Evolutionary conservation across 2,797 vertebrate genomes (phyloP).

Genomic region (Sphenodon punctatus): DNA sequence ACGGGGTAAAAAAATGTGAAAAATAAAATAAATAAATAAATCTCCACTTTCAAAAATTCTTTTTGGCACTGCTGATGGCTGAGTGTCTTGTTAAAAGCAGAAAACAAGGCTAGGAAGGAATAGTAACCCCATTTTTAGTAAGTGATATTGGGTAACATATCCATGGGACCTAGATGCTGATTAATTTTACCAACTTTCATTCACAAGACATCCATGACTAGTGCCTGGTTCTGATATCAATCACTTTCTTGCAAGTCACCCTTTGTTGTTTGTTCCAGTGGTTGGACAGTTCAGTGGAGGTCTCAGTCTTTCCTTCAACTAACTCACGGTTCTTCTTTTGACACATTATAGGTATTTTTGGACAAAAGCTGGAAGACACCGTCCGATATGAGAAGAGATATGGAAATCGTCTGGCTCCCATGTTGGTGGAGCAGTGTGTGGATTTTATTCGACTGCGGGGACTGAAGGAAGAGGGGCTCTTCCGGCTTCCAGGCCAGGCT

Average conservation of each 20-base stretch:
- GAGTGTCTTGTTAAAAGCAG: background rate
- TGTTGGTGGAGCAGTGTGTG: slow-evolving; percentile 97
- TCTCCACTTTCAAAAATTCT: background rate
- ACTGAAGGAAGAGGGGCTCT: slow-evolving; percentile 93
- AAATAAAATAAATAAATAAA: too few species aligned
- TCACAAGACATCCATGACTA: too few species aligned
- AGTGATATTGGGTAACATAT: too few species aligned
- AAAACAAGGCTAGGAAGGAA: background rate
- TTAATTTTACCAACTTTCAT: too few species aligned
- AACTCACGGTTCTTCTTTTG: background rate
- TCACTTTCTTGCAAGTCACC: background rate
- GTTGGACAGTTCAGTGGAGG: too few species aligned
- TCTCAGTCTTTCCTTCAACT: accelerated
- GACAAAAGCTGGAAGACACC: slow-evolving; percentile 96
- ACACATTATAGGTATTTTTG: slow-evolving; percentile 89
- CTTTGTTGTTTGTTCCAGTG: accelerated
- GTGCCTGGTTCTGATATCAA: too few species aligned
- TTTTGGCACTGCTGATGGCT: background rate
- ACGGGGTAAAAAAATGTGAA: too few species aligned
- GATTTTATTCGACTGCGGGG: slow-evolving; percentile 94
- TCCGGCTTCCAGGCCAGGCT: slow-evolving; percentile 93
- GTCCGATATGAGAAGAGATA: slow-evolving; percentile 92
- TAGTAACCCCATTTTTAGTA: too few species aligned
- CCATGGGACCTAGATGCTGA: too few species aligned
- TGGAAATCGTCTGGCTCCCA: slow-evolving; percentile 90